A percentile compares a stretch with the other conserved stretches of the same genome.
Evolutionary conservation across 2,113 vertebrate species (phyloP).

Genomic region (Dipodomys ordii): DNA sequence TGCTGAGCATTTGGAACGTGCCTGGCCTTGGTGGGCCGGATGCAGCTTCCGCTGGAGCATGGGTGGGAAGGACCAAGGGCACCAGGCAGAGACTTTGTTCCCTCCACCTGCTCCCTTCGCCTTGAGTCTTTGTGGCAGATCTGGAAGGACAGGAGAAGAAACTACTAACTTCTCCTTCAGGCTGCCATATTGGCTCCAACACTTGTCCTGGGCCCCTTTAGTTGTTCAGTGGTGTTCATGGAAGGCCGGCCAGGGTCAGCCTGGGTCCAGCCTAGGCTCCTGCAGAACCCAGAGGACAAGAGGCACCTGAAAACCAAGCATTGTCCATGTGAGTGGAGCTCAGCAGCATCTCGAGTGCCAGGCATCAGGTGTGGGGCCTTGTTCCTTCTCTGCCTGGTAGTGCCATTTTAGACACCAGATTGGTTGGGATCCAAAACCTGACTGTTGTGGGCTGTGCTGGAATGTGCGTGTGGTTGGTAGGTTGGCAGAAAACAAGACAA

Average conservation of each 20-base stretch:
- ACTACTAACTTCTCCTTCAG: neutral
- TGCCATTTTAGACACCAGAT: neutral
- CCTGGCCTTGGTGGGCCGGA: neutral
- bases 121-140: neutral
- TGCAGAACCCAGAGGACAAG: constrained; percentile 14
- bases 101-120: neutral
- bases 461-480: no score
- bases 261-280: neutral
- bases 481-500: neutral
- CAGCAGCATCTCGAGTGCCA: constrained; percentile 10
- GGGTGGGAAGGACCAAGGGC: no score
- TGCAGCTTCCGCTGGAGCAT: neutral
- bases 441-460: neutral
- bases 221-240: neutral
- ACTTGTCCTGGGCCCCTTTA: neutral
- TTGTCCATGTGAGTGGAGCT: neutral
- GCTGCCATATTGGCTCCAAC: accelerated
- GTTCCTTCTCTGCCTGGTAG: neutral
- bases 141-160: neutral
- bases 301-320: constrained; percentile 61
- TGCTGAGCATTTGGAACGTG: neutral
- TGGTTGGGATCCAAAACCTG: neutral
- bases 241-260: no score
- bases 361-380: accelerated
- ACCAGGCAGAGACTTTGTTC: neutral